Percentiles rank a stretch among this genome's conserved stretches.
These are phyloP conservation scores for Brachionus calyciflorus DNA, from an alignment of 1,140 invertebrate genomes.

Conservation along the genomic window DNA sequence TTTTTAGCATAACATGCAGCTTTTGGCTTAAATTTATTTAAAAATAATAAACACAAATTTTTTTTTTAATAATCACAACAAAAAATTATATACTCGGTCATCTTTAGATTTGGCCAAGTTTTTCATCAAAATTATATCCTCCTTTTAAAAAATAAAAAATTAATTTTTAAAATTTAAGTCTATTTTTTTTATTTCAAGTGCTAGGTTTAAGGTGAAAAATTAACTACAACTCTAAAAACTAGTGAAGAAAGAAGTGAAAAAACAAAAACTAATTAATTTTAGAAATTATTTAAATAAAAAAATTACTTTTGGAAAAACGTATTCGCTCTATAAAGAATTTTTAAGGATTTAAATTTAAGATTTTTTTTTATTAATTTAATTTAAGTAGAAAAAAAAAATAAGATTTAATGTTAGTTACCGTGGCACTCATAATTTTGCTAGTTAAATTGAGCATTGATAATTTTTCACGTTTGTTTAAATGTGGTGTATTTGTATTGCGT, in stretches of 20 bases:
- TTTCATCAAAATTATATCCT: slow-evolving; percentile 28
- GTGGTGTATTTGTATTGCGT: slow-evolving; percentile 28
- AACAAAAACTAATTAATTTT: background rate
- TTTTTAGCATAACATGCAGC: slow-evolving; percentile 5
- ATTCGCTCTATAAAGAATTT: slow-evolving; percentile 22
- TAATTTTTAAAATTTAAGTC: background rate
- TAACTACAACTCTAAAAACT: background rate
- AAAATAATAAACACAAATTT: background rate
- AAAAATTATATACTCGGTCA: background rate
- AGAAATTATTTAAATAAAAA: background rate
- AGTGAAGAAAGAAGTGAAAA: background rate
- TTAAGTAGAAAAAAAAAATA: background rate
- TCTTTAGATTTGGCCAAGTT: background rate
- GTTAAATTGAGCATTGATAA: slow-evolving; percentile 37
- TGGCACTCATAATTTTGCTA: slow-evolving; percentile 46
- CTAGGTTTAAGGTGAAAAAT: no score
- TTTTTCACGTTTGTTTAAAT: slow-evolving; percentile 44
- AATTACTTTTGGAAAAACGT: slow-evolving; percentile 26
- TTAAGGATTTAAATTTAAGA: background rate
- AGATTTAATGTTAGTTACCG: no score
- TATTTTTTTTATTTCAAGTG: no score
- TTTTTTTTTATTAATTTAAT: background rate
- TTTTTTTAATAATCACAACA: no score
- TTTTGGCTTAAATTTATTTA: background rate
- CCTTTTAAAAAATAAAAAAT: background rate